A percentile compares a stretch with the other conserved stretches of the same genome.
Evolutionary conservation across 2,888 invertebrate genomes (phyloP).

Genomic region (Eutolmus rufibarbis): DNA sequence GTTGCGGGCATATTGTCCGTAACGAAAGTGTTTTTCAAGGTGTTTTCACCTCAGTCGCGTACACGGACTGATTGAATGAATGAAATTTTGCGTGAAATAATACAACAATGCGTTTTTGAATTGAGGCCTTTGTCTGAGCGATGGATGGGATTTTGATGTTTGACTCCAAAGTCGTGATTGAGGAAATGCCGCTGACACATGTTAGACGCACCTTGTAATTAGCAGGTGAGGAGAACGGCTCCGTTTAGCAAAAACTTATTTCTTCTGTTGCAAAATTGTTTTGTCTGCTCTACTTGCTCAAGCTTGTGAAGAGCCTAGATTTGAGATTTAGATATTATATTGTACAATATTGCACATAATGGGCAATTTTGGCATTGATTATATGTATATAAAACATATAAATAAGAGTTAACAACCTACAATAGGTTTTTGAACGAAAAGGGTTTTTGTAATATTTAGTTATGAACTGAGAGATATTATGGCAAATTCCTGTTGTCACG

Average conservation of each 20-base stretch:
- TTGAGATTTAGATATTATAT: not conserved
- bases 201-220: not conserved
- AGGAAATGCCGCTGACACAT: not conserved
- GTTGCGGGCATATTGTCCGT: conserved; percentile 33
- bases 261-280: not conserved
- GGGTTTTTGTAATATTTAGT: too few species aligned
- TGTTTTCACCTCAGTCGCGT: conserved; percentile 19
- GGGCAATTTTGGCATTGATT: not conserved
- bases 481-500: too few species aligned
- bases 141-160: not conserved
- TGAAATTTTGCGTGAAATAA: conserved; percentile 38
- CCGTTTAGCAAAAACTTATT: not conserved
- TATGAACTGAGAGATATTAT: too few species aligned
- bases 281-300: not conserved
- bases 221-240: not conserved
- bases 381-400: too few species aligned
- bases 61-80: not conserved
- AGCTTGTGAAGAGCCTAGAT: not conserved
- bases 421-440: too few species aligned
- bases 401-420: too few species aligned
- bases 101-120: not conserved
- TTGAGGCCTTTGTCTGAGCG: not conserved
- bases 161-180: not conserved
- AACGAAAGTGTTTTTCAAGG: conserved; percentile 39
- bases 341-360: not conserved